Conservation (phyloP, 2,797 vertebrate species). For the Falco cherrug region DNA sequence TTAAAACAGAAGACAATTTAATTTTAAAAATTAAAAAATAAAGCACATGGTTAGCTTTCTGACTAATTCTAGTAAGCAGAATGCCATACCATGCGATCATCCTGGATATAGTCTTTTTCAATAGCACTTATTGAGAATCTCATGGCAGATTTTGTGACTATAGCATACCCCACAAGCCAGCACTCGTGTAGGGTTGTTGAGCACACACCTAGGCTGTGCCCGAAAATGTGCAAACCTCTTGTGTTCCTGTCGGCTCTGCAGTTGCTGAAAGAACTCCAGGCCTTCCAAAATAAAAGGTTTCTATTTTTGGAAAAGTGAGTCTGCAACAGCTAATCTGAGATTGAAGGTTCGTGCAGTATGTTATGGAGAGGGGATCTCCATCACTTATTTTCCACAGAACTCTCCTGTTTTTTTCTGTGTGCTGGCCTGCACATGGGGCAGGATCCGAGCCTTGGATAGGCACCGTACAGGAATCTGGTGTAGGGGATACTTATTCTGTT, state of each 20-base stretch:
- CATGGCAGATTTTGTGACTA: neutral
- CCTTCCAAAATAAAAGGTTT: neutral
- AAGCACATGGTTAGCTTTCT: neutral
- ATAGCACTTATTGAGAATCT: neutral
- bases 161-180: neutral
- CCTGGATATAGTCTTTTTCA: neutral
- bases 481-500: neutral
- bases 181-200: no score
- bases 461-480: neutral
- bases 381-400: no score
- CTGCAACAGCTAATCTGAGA: neutral
- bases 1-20: neutral
- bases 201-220: neutral
- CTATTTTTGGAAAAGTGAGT: neutral
- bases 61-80: neutral
- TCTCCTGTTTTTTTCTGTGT: neutral
- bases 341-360: neutral
- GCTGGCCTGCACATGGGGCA: neutral
- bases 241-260: neutral
- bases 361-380: neutral
- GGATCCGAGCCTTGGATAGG: neutral
- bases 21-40: neutral
- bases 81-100: neutral
- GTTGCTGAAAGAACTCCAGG: neutral
- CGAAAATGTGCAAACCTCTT: neutral